Percentiles rank a stretch among this genome's conserved stretches.
Evolutionary conservation across 2,797 vertebrate genomes (phyloP).

Genomic region (Paramormyrops hopkinsi): DNA sequence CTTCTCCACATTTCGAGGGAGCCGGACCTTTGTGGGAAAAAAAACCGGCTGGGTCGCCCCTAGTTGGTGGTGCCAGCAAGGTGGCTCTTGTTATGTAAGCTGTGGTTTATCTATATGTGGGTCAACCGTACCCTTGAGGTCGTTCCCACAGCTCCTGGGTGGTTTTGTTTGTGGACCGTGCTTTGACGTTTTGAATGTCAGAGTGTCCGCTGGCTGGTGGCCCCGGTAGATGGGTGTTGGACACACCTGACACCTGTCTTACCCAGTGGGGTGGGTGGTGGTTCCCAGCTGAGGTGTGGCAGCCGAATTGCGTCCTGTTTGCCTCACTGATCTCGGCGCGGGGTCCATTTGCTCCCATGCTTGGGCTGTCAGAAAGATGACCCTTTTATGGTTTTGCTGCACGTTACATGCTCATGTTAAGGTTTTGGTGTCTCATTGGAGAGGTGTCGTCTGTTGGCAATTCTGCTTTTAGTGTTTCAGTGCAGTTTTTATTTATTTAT

Average conservation of each 20-base stretch:
- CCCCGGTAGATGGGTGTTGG: not conserved
- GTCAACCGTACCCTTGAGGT: not conserved
- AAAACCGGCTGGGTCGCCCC: slow-evolving; percentile 6
- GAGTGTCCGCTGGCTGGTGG: not conserved
- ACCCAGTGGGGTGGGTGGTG: not conserved
- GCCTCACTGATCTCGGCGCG: not conserved
- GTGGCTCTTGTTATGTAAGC: not conserved
- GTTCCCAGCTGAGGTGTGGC: not conserved
- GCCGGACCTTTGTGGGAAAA: not conserved
- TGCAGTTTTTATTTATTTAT: not conserved
- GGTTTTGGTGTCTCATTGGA: not conserved
- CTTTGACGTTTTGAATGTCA: not conserved
- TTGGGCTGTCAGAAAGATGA: not conserved
- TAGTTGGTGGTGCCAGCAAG: not conserved
- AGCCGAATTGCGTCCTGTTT: not conserved
- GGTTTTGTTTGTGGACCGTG: not conserved
- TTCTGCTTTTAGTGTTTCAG: not conserved
- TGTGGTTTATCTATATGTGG: not conserved
- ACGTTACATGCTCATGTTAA: not conserved
- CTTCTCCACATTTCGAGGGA: not conserved
- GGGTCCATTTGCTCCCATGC: not conserved
- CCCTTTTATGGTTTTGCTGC: not conserved
- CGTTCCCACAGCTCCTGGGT: not conserved
- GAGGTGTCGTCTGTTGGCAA: not conserved
- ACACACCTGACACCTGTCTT: not conserved